These are phyloP conservation scores for Malachius bipustulatus DNA, from an alignment of 2,888 invertebrate species.

Conservation along the genomic window DNA sequence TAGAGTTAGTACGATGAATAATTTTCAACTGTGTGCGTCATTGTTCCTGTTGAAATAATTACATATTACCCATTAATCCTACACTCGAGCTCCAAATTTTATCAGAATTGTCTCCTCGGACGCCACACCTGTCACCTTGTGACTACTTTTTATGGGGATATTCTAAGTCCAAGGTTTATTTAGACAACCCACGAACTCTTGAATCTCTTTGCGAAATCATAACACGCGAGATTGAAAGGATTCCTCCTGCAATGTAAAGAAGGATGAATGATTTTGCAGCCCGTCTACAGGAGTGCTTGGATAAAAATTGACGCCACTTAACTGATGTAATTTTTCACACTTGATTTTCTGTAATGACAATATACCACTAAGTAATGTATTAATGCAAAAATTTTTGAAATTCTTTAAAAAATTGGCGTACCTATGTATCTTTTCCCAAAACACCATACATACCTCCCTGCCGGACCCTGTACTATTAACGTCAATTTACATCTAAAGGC, in stretches of 20 bases:
- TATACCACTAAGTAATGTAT: constrained; percentile 5
- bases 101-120: no score
- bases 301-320: constrained; percentile 4
- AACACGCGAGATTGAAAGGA: constrained; percentile 4
- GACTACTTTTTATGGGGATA: constrained; percentile 5
- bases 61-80: no score
- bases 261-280: no score
- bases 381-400: constrained; percentile 1
- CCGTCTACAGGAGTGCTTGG: constrained; percentile 3
- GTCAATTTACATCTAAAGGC: no score
- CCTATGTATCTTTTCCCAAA: not conserved
- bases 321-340: constrained; percentile 4
- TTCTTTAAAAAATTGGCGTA: not conserved
- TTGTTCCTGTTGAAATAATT: no score
- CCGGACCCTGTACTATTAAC: no score
- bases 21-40: no score
- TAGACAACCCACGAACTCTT: constrained; percentile 3
- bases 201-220: not conserved
- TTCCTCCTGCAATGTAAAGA: constrained; percentile 1
- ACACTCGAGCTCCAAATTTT: no score
- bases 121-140: no score
- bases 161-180: not conserved
- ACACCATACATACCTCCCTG: constrained; percentile 1
- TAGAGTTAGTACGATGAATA: no score
- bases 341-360: constrained; percentile 1